Evolutionary conservation across 2,113 vertebrate genomes (phyloP), one percentile per base, ranked within the genome.

Genomic region (Semnornis frantzii): DNA sequence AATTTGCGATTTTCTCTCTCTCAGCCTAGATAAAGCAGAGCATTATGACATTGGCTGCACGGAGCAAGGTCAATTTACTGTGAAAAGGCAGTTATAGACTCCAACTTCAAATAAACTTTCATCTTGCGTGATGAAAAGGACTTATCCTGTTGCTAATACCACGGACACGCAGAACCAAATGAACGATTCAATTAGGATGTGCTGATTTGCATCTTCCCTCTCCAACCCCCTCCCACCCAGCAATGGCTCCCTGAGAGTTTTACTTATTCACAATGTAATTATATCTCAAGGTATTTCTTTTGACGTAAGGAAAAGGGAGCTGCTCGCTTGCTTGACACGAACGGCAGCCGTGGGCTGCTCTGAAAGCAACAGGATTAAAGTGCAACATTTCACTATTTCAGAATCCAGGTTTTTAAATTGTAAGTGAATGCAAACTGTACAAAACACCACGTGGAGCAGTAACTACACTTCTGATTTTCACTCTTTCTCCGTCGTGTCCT

Each of bases 41-140:
- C 95, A 97, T 98, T 98, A 97, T 97, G 98, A 98, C 97, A 97
- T 97, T 98, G 98, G 97, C 95, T 96, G 93, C 39, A 55, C 2
- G 6, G 89, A 97, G 92, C 98, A 98, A 98, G 98, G 98, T 98
- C 98, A 98, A 98, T 98, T 98, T 98, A 97, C 98, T 98, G 97
- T 98, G 97, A 98, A 98, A 98, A 98, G 96, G 96, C 97, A 97
- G 95, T 94, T 96, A 96, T 89, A 96, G 97, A 96, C 93, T 96
- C 94, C 92, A 97, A 97, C 97, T 98, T 98, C 98, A 98, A 98
- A 98, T 97, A 97, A 97, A 97, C 97, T 97, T 98, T 97, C 85
- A 97, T 97, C 95, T 89, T 82, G 65, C 80, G 91, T 82, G 88
- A 94, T 87, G 96, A 93, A 96, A 96, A 93, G 96, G 96, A 96